Evolutionary conservation across 2,113 vertebrate species (phyloP), one percentile per base, ranked within the genome.

Genomic region (Leucopsar rothschildi): DNA sequence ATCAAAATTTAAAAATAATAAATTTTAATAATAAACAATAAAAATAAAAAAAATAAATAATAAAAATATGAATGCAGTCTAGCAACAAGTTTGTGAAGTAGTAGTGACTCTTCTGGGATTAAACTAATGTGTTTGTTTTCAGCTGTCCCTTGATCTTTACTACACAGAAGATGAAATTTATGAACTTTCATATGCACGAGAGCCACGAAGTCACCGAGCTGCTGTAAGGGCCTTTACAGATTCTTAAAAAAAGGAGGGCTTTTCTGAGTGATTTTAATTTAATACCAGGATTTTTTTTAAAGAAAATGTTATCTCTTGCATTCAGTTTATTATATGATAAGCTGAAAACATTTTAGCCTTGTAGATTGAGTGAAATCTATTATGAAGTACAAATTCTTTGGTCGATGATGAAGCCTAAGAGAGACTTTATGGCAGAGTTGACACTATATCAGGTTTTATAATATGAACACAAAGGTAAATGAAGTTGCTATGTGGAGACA

Each of bases 101-200:
- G 12, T 28, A 64, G 19, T 25, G 33, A 28, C 33, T 57, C 35
- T 31, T 91, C n/a, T 27, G 63, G 25, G 29, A 50, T 44, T 95
- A 92, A 97, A 70, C 22, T 31, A n/a, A 60, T 87, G 21, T 97
- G 47, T 94, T 95, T 95, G 15, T 65, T 96, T 94, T 49, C 98
- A 99, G 99, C 95, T 99, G 86, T 99, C 99, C 44, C 97, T 99
- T 95, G 99, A 99, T 93, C 98, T 99, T 63, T 99, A 99, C 97
- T 99, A 99, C 97, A 99, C 98, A 0, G 99, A 99, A 96, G 99
- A 99, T 90, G 99, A 99, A 97, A 99, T 99, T 96, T 99, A 99
- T 52, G 99, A 99, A 91, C 98, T 99, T 84, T 99, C 99, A 2
- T 99, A 99, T 35, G 98, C 99, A 77, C 98, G 99, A 70, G 99